Base-by-base conservation (phyloP, 2,797 vertebrate genomes). In the Silurus aristotelis region DNA sequence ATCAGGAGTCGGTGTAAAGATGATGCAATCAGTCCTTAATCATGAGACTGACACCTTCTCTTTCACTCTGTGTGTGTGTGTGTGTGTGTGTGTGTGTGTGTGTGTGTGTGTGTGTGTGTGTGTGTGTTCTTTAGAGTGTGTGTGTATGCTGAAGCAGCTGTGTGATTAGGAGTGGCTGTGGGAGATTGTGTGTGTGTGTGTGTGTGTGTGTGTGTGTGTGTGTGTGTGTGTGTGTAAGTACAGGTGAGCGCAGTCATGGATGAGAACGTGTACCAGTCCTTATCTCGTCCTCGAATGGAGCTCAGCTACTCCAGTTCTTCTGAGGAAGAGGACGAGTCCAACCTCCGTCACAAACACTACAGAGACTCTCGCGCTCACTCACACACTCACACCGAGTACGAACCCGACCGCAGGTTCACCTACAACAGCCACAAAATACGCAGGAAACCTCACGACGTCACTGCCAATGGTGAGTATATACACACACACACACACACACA, bases 211-310 rank as follows among this genome's bases (percentile, higher is more conserved):
- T 48, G 84, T 75, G 73, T 77, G 86, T 78, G 82, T 48, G 84
- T 78, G 84, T 80, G 84, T 79, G 56, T 67, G 76, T 84, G 83
- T 79, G 83, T 77, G 78, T 38, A 7, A 67, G 67, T 55, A 77
- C 77, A 63, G 67, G 60, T 46, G 85, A 66, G 64, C 38, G 15
- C 48, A 63, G 75, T 56, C 78, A 97, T 97, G 96, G 96, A 97
- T 87, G 96, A 97, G 92, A 97, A 96, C 92, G 96, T 96, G 80
- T 97, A 97, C 90, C 96, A 96, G 89, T 96, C 96, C 19, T 91
- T 97, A 87, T 95, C 96, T 67, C 96, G 96, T 92, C 95, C 94
- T 43, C 96, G 96, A 91, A 95, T 96, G 94, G 96, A 97, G 93
- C 91, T 96, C 88, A 93, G 95, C 87, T 96, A 97, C 89, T 95